These are phyloP conservation scores for Epinephelus awoara DNA, from an alignment of 2,797 vertebrate genomes.

Conservation along the genomic window DNA sequence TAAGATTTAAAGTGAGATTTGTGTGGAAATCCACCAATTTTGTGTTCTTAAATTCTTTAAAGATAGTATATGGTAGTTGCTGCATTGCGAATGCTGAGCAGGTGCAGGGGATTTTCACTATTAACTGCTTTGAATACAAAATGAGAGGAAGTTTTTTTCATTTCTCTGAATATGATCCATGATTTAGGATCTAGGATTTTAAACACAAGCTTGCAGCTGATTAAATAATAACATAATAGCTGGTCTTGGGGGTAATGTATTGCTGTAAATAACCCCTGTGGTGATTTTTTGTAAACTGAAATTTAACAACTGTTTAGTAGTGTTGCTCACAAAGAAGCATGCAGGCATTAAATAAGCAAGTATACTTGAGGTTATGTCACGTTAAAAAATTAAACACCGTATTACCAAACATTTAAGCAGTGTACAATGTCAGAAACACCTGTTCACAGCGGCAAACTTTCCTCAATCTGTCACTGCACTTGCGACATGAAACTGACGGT, in stretches of 20 bases:
- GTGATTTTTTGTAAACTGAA: too few relatives aligned
- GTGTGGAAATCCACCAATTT: conserved; percentile 6
- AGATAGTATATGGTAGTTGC: background rate
- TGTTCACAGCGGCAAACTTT: background rate
- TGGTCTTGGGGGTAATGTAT: too few relatives aligned
- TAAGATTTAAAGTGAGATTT: conserved; percentile 4
- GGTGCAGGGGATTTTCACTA: conserved; percentile 7
- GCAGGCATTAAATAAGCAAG: too few relatives aligned
- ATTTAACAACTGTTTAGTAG: too few relatives aligned
- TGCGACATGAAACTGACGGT: background rate
- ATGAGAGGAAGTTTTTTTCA: background rate
- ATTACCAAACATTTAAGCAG: background rate
- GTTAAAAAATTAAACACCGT: background rate
- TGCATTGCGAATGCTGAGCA: background rate
- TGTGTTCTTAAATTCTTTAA: background rate
- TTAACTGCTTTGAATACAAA: background rate
- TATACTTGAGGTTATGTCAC: background rate
- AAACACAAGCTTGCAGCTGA: background rate
- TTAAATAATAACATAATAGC: background rate
- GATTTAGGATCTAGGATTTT: background rate
- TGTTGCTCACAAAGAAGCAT: too few relatives aligned
- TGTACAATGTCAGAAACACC: background rate
- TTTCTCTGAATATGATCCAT: background rate
- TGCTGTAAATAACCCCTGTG: too few relatives aligned
- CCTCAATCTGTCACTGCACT: background rate